Evolutionary conservation across 2,113 vertebrate genomes (phyloP).

Genomic region (Thunnus thynnus): DNA sequence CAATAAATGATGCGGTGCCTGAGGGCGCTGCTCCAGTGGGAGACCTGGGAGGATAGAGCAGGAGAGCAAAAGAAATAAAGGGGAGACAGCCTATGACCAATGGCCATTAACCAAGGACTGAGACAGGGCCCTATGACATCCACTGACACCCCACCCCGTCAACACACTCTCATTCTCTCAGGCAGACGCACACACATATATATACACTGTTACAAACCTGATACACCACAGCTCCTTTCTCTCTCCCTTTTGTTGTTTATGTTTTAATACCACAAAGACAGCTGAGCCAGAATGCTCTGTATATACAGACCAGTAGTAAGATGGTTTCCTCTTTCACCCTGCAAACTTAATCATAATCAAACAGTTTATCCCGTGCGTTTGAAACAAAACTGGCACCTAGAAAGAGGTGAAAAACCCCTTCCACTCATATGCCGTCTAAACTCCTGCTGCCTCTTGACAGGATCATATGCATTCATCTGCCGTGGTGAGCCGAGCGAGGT

Average conservation of each 20-base stretch:
- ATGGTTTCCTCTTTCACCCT: constrained; percentile 42
- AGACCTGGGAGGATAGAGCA: constrained; percentile 71
- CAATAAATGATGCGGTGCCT: constrained; percentile 85
- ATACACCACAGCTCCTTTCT: constrained; percentile 39
- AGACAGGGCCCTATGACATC: constrained; percentile 84
- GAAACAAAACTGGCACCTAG: constrained; percentile 57
- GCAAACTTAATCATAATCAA: constrained; percentile 62
- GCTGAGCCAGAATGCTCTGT: constrained; percentile 40
- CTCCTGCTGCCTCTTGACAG: constrained; percentile 88
- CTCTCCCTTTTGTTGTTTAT: constrained; percentile 59
- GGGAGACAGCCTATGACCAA: constrained; percentile 85
- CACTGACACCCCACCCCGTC: constrained; percentile 76
- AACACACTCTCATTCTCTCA: constrained; percentile 64
- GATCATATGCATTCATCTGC: constrained; percentile 92
- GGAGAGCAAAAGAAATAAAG: constrained; percentile 84
- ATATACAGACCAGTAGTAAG: constrained; percentile 18
- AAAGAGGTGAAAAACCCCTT: constrained; percentile 54
- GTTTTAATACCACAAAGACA: constrained; percentile 52
- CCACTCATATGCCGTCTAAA: constrained; percentile 85
- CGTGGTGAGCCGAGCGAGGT: constrained; percentile 87
- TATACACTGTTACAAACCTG: constrained; percentile 52
- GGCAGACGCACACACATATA: constrained; percentile 47
- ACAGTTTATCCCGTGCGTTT: constrained; percentile 57
- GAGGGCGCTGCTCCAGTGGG: constrained; percentile 83
- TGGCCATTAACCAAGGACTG: constrained; percentile 79